A percentile compares a stretch with the other conserved stretches of the same genome.
phyloP scores from a whole-genome alignment of 1,140 invertebrate species.

The Drosophila athabasca region DNA sequence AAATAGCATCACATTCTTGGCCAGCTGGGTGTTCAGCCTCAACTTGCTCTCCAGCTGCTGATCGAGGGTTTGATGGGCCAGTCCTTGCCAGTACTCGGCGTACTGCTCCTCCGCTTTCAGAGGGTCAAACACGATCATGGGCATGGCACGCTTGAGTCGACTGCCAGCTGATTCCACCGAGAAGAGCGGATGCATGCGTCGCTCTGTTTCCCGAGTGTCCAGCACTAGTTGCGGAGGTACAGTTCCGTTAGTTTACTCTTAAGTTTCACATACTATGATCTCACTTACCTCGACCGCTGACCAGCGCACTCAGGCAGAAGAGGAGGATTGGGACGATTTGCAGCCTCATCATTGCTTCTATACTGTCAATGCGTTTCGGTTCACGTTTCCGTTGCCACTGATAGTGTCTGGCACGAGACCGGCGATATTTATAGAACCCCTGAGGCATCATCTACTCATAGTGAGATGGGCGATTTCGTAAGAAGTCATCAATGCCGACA shows the following conservation, averaged over 20 bases:
- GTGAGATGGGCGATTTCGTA: slow-evolving; percentile 46
- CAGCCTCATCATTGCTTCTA: slow-evolving; percentile 41
- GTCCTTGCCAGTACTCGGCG: slow-evolving; percentile 74
- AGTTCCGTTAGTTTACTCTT: slow-evolving; percentile 26
- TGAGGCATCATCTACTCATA: slow-evolving; percentile 1
- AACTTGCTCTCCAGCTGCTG: slow-evolving; percentile 76
- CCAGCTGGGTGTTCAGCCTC: slow-evolving; percentile 84
- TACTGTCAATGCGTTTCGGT: slow-evolving; percentile 34
- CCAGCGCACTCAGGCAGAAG: slow-evolving; percentile 37
- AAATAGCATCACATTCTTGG: slow-evolving; percentile 90
- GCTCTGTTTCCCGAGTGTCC: slow-evolving; percentile 46
- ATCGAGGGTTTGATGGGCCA: slow-evolving; percentile 66
- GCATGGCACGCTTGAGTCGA: slow-evolving; percentile 72
- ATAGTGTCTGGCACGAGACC: slow-evolving; percentile 67
- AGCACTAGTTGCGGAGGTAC: slow-evolving; percentile 34
- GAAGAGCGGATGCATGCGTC: slow-evolving; percentile 72
- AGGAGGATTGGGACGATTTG: slow-evolving; percentile 34
- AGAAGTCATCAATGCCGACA: slow-evolving; percentile 33
- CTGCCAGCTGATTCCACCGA: background rate
- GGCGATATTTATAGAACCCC: slow-evolving; percentile 62
- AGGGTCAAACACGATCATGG: slow-evolving; percentile 58
- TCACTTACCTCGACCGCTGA: slow-evolving; percentile 39
- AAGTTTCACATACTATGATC: background rate
- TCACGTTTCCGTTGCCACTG: slow-evolving; percentile 62
- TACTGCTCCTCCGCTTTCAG: slow-evolving; percentile 64